Evolutionary conservation across 2,797 vertebrate genomes (phyloP).

Genomic region (Cheirogaleus major): DNA sequence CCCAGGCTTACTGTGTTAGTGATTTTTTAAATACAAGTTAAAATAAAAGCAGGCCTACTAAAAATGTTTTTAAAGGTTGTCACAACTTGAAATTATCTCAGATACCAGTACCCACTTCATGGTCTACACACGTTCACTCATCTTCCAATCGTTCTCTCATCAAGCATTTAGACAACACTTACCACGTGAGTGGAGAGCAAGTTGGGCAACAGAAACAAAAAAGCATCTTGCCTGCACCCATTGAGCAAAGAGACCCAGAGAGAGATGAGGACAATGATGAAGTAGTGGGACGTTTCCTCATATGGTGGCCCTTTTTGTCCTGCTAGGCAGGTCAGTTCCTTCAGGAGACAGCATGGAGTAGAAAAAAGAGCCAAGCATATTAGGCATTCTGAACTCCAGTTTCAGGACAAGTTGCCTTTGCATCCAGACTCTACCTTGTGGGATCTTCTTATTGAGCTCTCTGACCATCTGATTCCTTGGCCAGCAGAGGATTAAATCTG

Average conservation of each 20-base stretch:
- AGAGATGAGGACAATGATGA: background rate
- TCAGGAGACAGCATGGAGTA: background rate
- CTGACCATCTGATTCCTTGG: background rate
- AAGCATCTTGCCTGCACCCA: background rate
- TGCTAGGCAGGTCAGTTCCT: background rate
- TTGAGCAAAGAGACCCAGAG: background rate
- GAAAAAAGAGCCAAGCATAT: background rate
- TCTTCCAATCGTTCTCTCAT: background rate
- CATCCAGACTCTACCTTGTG: background rate
- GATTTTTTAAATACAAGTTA: background rate
- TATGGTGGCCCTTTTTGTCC: no score
- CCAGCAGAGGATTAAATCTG: background rate
- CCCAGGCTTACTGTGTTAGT: background rate
- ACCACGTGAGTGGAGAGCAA: background rate
- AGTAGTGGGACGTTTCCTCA: background rate
- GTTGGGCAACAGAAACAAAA: background rate
- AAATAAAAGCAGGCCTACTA: background rate
- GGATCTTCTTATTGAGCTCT: background rate
- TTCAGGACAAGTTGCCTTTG: background rate
- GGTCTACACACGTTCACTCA: background rate
- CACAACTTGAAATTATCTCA: background rate
- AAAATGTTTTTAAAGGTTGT: background rate
- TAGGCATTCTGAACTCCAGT: background rate
- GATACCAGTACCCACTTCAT: background rate
- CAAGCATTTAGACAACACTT: background rate